Percentiles rank a stretch among this genome's conserved stretches.
Evolutionary conservation across 2,113 vertebrate species (phyloP).

Genomic region (Origma solitaria): DNA sequence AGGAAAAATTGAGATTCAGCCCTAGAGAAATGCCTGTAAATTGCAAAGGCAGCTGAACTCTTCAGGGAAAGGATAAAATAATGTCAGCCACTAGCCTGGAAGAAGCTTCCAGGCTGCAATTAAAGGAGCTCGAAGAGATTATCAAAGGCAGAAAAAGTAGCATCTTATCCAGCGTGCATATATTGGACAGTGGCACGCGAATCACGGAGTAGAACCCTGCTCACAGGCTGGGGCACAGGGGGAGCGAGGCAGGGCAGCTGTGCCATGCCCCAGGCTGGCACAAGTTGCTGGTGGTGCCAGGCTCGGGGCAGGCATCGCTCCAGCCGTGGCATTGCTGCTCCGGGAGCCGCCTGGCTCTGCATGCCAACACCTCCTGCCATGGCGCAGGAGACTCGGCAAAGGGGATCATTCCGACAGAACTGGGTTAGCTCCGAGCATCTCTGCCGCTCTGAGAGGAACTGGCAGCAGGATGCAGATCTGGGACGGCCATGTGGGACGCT

Average conservation of each 20-base stretch:
- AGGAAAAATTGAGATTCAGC: not conserved
- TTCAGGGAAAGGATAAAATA: conserved; percentile 2
- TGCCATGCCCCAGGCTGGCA: not conserved
- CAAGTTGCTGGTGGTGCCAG: accelerated
- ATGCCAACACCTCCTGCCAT: accelerated
- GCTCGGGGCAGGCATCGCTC: not conserved
- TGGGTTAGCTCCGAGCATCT: not conserved
- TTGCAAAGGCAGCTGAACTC: conserved; percentile 22
- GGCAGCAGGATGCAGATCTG: not conserved
- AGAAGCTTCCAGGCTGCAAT: conserved; percentile 30
- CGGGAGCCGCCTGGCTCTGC: accelerated
- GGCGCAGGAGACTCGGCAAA: not conserved
- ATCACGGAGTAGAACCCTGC: not conserved
- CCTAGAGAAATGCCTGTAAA: conserved; percentile 23
- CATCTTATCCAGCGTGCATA: not conserved
- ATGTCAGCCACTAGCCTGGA: not conserved
- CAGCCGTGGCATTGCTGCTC: accelerated
- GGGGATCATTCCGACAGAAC: accelerated
- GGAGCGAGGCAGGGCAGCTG: not conserved
- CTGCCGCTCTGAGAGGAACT: not conserved
- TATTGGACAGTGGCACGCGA: accelerated
- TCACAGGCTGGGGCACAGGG: accelerated
- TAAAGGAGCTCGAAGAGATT: not conserved
- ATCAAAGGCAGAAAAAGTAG: not conserved
- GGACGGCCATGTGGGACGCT: not conserved